Conservation (phyloP, 2,888 invertebrate genomes). For the Hyposoter didymator region DNA sequence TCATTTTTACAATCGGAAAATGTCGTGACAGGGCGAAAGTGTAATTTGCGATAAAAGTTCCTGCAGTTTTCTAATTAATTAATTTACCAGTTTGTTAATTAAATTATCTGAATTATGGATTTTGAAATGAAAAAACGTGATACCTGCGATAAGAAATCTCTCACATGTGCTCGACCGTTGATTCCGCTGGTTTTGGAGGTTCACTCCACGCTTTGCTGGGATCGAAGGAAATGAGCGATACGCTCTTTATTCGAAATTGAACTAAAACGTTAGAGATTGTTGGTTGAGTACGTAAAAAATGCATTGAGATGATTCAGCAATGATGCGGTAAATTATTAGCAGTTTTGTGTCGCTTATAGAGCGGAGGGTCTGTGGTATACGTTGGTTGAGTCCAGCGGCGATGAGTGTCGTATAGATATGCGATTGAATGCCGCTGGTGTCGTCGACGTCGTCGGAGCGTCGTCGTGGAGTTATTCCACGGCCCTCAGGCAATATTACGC, state of each 20-base stretch:
- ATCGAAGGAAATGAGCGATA: not conserved
- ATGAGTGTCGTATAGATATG: constrained; percentile 54
- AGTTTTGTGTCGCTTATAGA: constrained; percentile 16
- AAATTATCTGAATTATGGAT: not conserved
- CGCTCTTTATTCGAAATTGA: not conserved
- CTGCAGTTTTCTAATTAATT: not conserved
- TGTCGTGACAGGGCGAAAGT: not conserved
- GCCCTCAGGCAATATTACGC: constrained; percentile 68
- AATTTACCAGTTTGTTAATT: not conserved
- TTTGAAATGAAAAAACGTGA: not conserved
- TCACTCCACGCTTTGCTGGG: not conserved
- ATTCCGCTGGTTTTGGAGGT: not conserved
- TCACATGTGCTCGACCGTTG: not conserved
- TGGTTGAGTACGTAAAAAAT: constrained; percentile 18
- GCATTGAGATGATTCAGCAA: constrained; percentile 46
- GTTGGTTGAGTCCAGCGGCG: constrained; percentile 33
- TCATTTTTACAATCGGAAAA: not conserved
- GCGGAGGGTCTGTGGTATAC: constrained; percentile 2
- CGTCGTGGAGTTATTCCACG: constrained; percentile 66
- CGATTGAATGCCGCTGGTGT: constrained; percentile 65
- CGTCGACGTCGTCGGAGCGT: constrained; percentile 59
- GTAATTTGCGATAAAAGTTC: not conserved
- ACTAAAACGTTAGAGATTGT: not conserved
- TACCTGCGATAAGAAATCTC: not conserved
- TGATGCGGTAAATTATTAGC: constrained; percentile 13